These are phyloP conservation scores for Ahaetulla prasina DNA, from an alignment of 2,113 vertebrate species.

Conservation along the genomic window DNA sequence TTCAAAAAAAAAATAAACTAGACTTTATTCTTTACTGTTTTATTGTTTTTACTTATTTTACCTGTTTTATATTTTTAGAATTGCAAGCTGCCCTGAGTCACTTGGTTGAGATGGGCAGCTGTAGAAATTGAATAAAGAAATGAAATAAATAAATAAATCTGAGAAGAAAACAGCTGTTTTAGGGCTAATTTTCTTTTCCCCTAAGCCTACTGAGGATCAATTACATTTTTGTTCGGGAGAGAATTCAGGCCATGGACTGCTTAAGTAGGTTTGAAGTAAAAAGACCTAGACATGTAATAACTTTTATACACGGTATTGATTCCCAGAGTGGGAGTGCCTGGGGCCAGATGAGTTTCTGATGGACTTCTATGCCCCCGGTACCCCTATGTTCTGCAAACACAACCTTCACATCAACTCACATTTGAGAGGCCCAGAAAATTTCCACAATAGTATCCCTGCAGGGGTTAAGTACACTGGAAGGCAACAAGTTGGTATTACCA, in stretches of 20 bases:
- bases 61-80: not conserved
- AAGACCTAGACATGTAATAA: slow-evolving; percentile 72
- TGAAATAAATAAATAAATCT: slow-evolving; percentile 74
- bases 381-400: slow-evolving; percentile 28
- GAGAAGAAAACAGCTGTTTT: slow-evolving; percentile 82
- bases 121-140: not conserved
- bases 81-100: not conserved
- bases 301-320: slow-evolving; percentile 64
- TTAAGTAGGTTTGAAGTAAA: slow-evolving; percentile 85
- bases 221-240: slow-evolving; percentile 80
- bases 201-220: slow-evolving; percentile 80
- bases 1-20: slow-evolving; percentile 65
- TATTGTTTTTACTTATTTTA: not conserved
- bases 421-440: slow-evolving; percentile 56
- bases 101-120: not conserved
- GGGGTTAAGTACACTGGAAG: slow-evolving; percentile 37
- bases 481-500: slow-evolving; percentile 44
- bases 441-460: slow-evolving; percentile 6
- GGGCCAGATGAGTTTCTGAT: not conserved
- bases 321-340: slow-evolving; percentile 34
- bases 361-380: slow-evolving; percentile 35
- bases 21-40: slow-evolving; percentile 68
- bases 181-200: slow-evolving; percentile 73
- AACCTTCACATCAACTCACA: slow-evolving; percentile 34
- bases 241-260: slow-evolving; percentile 82